Evolutionary conservation across 1,140 invertebrate species (phyloP).

Genomic region (Heliothis virescens): DNA sequence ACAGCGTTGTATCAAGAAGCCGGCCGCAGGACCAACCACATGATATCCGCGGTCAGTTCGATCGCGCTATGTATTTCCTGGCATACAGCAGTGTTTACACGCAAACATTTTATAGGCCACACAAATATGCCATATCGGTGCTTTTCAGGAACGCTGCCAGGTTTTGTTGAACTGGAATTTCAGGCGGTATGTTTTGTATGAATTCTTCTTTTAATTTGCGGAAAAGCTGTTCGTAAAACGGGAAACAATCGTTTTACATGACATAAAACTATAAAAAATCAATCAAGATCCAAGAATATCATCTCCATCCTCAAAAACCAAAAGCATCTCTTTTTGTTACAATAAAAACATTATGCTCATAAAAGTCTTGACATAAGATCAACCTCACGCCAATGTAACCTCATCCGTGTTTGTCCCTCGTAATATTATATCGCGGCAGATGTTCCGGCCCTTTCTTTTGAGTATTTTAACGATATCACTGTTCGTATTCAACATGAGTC

Average conservation of each 20-base stretch:
- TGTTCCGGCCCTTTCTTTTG: background rate
- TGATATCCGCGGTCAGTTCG: constrained; percentile 34
- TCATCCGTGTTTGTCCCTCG: constrained; percentile 36
- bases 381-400: constrained; percentile 1
- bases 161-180: background rate
- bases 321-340: background rate
- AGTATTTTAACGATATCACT: background rate
- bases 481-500: background rate
- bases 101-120: background rate
- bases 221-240: no score
- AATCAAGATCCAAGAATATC: no score
- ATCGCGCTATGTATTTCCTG: constrained; percentile 12
- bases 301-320: no score
- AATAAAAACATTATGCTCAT: background rate
- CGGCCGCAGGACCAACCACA: constrained; percentile 14
- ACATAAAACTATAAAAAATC: no score
- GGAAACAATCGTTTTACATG: no score
- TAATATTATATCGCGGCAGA: constrained; percentile 35
- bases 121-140: background rate
- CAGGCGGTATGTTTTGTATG: background rate
- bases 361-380: constrained; percentile 14
- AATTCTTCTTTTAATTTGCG: no score
- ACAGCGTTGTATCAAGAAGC: constrained; percentile 23
- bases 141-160: constrained; percentile 1
- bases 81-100: constrained; percentile 14